Evolutionary conservation across 2,888 invertebrate genomes (phyloP).

Genomic region (Synanthedon formicaeformis): DNA sequence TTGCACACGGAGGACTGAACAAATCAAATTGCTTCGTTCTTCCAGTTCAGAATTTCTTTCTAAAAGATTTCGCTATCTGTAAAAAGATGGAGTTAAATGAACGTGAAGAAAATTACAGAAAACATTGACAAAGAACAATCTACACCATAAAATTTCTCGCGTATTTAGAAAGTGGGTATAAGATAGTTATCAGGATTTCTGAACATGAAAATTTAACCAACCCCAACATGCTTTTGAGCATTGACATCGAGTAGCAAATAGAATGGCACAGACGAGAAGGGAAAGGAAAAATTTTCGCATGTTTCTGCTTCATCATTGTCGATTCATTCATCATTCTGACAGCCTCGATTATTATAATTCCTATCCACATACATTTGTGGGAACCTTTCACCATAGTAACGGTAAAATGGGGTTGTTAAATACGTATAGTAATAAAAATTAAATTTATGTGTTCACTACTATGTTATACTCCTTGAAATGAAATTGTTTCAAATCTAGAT

Average conservation of each 20-base stretch:
- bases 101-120: conserved; percentile 12
- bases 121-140: too few species aligned
- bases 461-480: too few species aligned
- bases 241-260: not conserved
- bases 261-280: not conserved
- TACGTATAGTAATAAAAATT: not conserved
- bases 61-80: conserved; percentile 16
- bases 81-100: conserved; percentile 18
- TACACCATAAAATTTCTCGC: too few species aligned
- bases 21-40: conserved; percentile 25
- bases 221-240: conserved; percentile 2
- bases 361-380: conserved; percentile 28
- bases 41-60: conserved; percentile 23
- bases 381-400: not conserved
- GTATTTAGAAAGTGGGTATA: too few species aligned
- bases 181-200: too few species aligned
- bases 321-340: conserved; percentile 56
- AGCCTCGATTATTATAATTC: conserved; percentile 42
- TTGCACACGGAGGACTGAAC: conserved; percentile 10
- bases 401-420: conserved; percentile 1
- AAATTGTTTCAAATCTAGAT: too few species aligned
- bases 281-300: conserved; percentile 17
- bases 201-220: conserved; percentile 1
- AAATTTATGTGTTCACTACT: too few species aligned
- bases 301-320: conserved; percentile 44